Base-by-base conservation (phyloP, 2,888 invertebrate genomes). In the Ferdinandea cuprea region DNA sequence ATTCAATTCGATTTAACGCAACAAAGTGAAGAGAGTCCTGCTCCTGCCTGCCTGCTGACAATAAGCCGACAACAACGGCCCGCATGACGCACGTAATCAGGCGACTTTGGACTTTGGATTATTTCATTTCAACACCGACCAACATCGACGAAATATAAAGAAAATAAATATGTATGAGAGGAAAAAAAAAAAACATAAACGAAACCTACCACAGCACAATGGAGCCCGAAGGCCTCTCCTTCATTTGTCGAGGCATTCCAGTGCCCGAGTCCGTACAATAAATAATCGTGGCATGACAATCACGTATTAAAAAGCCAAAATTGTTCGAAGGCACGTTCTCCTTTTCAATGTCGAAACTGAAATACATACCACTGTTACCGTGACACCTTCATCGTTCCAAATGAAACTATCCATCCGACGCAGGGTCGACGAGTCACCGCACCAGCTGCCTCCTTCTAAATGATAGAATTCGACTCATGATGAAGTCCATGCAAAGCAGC, bases 231-330 rank as follows among this genome's bases (percentile, higher is more conserved):
- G n/a, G 65, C 65, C 71, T 66, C 56, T 68, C 56, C 37, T 56
- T 63, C 68, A 50, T 73, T 58, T 37, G 68, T 52, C 68, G 50
- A 59, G 28, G 68, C 59, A 61, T 74, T 74, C 65, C 65, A 25
- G 56, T 11, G 46, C 37, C 35, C 61, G 30, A 19, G 58, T 71
- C 52, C 35, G 73, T 56, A 78, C 73, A 78, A 83, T 83, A 83
- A 78, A 83, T 83, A 83, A 83, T 83, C 63, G 83, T 78, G 83
- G 83, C 83, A 83, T 83, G 77, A 68, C 83, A 78, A 83, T 83
- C 83, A 83, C 83, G 83, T 83, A 78, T 78, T 83, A 83, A 83
- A 83, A 83, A 83, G 78, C 78, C 83, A 78, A 83, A 83, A 83
- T 68, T 77, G 72, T 68, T 61, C 73, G 44, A 17, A 73, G 63